Conservation (phyloP, 2,797 vertebrate species). For the Acanthurus tractus region DNA sequence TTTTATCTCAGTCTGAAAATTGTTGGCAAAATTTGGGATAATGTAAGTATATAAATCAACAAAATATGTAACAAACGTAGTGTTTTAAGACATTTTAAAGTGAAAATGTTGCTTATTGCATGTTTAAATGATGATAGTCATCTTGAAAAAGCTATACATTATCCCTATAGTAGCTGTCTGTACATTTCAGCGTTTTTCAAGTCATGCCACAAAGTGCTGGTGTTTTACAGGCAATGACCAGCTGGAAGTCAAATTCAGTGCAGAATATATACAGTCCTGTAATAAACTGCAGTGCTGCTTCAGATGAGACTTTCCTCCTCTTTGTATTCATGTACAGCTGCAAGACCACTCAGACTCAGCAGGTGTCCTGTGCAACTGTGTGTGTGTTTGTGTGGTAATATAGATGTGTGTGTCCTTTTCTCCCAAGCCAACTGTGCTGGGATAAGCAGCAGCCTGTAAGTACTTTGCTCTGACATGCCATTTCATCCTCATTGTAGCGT, state of each 20-base stretch:
- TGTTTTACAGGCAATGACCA: constrained; percentile 1
- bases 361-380: constrained; percentile 37
- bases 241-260: neutral
- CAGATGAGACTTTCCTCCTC: constrained; percentile 21
- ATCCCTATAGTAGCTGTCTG: neutral
- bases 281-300: constrained; percentile 13
- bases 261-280: constrained; percentile 21
- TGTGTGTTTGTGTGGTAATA: neutral
- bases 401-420: constrained; percentile 13
- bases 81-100: too few species aligned
- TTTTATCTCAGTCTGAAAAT: too few species aligned
- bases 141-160: neutral
- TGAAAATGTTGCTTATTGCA: too few species aligned
- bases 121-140: neutral
- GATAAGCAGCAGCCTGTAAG: constrained; percentile 35
- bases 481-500: constrained; percentile 50
- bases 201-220: neutral
- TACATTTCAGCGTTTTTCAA: constrained; percentile 12
- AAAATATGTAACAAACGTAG: too few species aligned
- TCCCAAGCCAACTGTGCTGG: constrained; percentile 20
- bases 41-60: too few species aligned
- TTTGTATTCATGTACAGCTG: constrained; percentile 45
- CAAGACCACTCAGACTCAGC: constrained; percentile 53
- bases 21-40: too few species aligned
- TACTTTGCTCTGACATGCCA: constrained; percentile 52